Conservation (phyloP, 2,113 vertebrate genomes). For the Leucopsar rothschildi region DNA sequence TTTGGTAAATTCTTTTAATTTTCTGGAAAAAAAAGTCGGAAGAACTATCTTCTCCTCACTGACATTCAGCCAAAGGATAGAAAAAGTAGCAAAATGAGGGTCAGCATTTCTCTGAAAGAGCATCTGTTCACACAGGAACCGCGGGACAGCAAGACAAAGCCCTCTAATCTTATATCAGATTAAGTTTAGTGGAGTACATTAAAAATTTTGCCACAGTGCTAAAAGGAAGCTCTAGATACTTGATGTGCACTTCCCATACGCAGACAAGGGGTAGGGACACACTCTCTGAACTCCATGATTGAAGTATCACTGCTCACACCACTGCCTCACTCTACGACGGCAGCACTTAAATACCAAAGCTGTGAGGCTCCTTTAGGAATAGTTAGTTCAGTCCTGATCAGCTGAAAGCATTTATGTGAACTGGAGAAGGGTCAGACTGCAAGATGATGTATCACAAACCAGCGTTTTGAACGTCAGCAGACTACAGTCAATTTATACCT, state of each 20-base stretch:
- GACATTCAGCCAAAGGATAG: constrained; percentile 11
- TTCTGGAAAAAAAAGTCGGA: not conserved
- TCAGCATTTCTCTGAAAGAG: constrained; percentile 17
- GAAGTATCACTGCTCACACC: not conserved
- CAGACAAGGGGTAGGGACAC: not conserved
- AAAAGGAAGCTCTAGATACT: not conserved
- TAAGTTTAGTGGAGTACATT: not conserved
- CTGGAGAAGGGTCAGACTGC: not conserved
- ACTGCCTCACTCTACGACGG: not conserved
- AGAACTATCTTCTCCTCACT: not conserved
- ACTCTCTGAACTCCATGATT: not conserved
- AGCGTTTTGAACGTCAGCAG: not conserved
- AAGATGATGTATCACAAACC: not conserved
- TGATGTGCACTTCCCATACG: not conserved
- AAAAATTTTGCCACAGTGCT: not conserved
- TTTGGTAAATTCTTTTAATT: not conserved
- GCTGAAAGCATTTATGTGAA: not conserved
- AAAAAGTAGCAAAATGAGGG: constrained; percentile 48
- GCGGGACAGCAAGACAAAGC: constrained; percentile 8
- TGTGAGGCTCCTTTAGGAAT: not conserved
- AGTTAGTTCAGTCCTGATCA: not conserved
- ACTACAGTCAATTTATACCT: not conserved
- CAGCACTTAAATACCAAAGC: not conserved
- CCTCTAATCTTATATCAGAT: not conserved
- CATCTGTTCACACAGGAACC: constrained; percentile 23